Base-by-base conservation (phyloP, 2,797 vertebrate genomes). In the Oreonectes daqikongensis region DNA sequence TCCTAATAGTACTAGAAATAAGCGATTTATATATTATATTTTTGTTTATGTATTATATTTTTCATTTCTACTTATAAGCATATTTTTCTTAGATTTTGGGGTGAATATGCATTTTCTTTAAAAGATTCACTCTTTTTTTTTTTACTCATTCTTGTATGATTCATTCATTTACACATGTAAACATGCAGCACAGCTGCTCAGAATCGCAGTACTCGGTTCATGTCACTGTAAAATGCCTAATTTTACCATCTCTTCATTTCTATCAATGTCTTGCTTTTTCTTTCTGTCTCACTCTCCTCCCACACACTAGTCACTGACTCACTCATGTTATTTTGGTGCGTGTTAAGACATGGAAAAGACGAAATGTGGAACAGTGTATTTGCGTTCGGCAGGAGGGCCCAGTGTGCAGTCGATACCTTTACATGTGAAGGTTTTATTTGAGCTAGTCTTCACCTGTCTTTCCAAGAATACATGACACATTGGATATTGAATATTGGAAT, bases 261-360 rank as follows among this genome's bases (percentile, higher is more conserved):
- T 75, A 28, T 78, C 28, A 64, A 22, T 80, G 52, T 69, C 42
- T 77, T 55, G 57, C 22, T 44, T 75, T 76, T 75, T 44, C 26
- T 50, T 68, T 70, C 48, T 22, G 40, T 70, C 70, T 77, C 61
- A 77, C 60, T 79, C 66, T 72, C 70, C 68, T 76, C 82, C 81
- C 69, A 85, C 84, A 80, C 46, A 78, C 68, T 24, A 68, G 52
- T 77, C 61, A 70, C 78, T 85, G 82, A 85, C 73, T 85, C 82
- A 82, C 70, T 42, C 59, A 75, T 68, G 77, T 82, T 85, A 82
- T 85, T 85, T 85, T 79, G 65, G 71, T 77, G 42, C 68, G 53
- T 80, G 66, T 72, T 50, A 64, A 76, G 73, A 35, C 24, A 42
- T 81, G 48, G 61, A 77, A 78, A 69, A 67, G 68, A 61, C n/a